Evolutionary conservation across 2,113 vertebrate genomes (phyloP).

Genomic region (Atractosteus spatula): DNA sequence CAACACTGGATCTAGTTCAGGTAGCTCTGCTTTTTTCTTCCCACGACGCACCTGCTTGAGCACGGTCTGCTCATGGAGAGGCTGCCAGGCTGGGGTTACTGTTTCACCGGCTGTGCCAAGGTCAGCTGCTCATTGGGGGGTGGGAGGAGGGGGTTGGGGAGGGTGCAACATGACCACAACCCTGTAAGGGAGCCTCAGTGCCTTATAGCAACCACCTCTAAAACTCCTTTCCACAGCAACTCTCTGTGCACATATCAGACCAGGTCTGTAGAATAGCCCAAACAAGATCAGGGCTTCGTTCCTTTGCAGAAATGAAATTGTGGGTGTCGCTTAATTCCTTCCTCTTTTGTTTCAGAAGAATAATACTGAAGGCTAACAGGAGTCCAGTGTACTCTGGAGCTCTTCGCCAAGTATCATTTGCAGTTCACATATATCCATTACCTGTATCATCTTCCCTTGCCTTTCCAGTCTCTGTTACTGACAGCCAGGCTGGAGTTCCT

Average conservation of each 20-base stretch:
- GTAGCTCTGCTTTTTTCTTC: conserved; percentile 42
- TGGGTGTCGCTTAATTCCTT: neutral
- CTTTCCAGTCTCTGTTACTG: neutral
- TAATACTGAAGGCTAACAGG: conserved; percentile 50
- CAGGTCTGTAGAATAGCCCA: neutral
- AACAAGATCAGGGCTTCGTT: neutral
- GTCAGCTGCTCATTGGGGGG: conserved; percentile 56
- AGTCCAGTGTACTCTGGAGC: conserved; percentile 47
- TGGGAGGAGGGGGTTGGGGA: conserved; percentile 27
- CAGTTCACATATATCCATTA: conserved; percentile 51
- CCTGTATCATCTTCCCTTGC: conserved; percentile 47
- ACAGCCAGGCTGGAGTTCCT: conserved; percentile 29
- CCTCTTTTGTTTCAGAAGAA: neutral
- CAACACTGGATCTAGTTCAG: too few species aligned
- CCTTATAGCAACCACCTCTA: conserved; percentile 73
- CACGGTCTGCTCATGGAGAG: conserved; percentile 31
- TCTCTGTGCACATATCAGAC: conserved; percentile 13
- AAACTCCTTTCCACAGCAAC: conserved; percentile 51
- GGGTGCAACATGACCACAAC: conserved; percentile 54
- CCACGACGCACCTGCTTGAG: conserved; percentile 51
- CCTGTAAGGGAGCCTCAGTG: conserved; percentile 53
- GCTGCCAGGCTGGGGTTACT: conserved; percentile 34
- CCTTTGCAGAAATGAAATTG: too few species aligned
- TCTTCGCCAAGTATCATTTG: conserved; percentile 38
- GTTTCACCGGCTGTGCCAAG: conserved; percentile 64